Evolutionary conservation across 2,888 invertebrate species (phyloP).

Genomic region (Callinectes sapidus): DNA sequence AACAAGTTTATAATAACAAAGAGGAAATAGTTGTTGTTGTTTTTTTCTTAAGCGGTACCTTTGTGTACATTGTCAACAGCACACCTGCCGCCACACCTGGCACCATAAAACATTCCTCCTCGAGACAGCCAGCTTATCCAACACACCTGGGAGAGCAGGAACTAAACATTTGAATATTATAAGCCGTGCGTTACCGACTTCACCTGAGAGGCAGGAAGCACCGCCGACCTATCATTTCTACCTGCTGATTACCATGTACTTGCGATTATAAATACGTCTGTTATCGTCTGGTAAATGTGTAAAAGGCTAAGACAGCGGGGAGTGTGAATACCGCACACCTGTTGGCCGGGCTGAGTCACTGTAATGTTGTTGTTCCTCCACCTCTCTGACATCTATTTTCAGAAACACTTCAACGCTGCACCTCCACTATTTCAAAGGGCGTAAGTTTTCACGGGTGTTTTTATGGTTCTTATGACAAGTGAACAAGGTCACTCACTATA

Average conservation of each 20-base stretch:
- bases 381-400: not conserved
- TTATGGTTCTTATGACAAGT: too few relatives aligned
- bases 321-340: not conserved
- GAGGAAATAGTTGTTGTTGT: too few relatives aligned
- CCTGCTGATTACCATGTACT: too few relatives aligned
- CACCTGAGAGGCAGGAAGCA: not conserved
- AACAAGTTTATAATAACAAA: not conserved
- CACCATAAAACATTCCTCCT: not conserved
- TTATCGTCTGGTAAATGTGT: too few relatives aligned
- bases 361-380: not conserved
- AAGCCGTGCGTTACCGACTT: not conserved
- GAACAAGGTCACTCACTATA: too few relatives aligned
- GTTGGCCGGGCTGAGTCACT: not conserved
- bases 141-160: not conserved
- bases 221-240: not conserved
- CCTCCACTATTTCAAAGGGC: too few relatives aligned
- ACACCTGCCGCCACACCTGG: not conserved
- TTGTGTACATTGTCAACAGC: not conserved
- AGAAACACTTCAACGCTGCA: too few relatives aligned
- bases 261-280: too few relatives aligned
- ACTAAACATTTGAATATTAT: not conserved
- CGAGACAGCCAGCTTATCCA: not conserved
- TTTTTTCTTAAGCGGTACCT: not conserved
- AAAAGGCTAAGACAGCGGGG: not conserved
- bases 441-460: too few relatives aligned